Conservation (phyloP, 1,140 invertebrate species). For the Trachymyrmex septentrionalis region DNA sequence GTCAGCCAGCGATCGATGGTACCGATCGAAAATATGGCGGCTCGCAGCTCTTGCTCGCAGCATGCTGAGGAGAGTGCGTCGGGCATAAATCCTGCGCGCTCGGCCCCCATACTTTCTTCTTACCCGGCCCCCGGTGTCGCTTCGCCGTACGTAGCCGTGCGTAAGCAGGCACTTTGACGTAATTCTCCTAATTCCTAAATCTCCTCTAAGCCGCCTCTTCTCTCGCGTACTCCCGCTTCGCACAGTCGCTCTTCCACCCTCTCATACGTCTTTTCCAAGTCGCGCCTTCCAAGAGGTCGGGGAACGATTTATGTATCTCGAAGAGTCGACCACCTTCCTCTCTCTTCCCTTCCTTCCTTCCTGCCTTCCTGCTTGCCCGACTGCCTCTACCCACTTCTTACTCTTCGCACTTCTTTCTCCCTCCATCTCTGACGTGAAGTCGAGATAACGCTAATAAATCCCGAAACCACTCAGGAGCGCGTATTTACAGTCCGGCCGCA, state of each 20-base stretch:
- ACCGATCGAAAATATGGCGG: conserved; percentile 41
- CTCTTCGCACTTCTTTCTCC: conserved; percentile 4
- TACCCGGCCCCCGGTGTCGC: conserved; percentile 34
- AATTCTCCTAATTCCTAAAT: conserved; percentile 77
- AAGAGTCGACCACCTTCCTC: conserved; percentile 55
- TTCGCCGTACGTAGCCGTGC: conserved; percentile 66
- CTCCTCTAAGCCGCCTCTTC: conserved; percentile 61
- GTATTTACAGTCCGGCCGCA: conserved; percentile 74
- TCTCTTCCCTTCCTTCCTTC: conserved; percentile 34
- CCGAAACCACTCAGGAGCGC: conserved; percentile 65
- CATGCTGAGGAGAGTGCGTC: conserved; percentile 8
- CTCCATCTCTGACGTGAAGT: conserved; percentile 5
- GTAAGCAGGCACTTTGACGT: conserved; percentile 75
- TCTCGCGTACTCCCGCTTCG: conserved; percentile 6
- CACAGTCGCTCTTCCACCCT: conserved; percentile 34
- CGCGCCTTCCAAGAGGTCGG: conserved; percentile 57
- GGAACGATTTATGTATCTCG: conserved; percentile 76
- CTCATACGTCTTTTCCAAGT: conserved; percentile 65
- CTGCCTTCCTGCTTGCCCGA: conserved; percentile 44
- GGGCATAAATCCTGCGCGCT: conserved; percentile 46
- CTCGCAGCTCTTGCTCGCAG: conserved; percentile 17
- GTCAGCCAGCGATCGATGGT: conserved; percentile 25
- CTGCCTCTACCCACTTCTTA: conserved; percentile 59
- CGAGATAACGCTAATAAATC: conserved; percentile 71
- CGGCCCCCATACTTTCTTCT: conserved; percentile 34